These are phyloP conservation scores for Tethya wilhelma DNA, from an alignment of 37 sponge, comb jelly and placozoan genomes.

Conservation along the genomic window DNA sequence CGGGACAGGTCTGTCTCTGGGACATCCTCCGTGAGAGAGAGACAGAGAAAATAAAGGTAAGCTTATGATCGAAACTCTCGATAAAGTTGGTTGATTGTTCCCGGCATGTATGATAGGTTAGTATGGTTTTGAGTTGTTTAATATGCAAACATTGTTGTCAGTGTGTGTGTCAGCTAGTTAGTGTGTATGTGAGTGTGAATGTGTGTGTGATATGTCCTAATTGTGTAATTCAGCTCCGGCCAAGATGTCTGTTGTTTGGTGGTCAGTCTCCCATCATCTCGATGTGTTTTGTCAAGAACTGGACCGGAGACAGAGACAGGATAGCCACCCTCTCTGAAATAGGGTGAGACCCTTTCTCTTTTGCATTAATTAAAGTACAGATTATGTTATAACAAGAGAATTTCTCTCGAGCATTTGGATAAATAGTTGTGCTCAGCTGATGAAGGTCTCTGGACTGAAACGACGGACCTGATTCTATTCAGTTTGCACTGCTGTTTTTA, in stretches of 20 bases:
- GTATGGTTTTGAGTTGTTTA: neutral
- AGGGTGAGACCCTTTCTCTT: slow-evolving; percentile 39
- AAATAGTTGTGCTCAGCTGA: too few relatives aligned
- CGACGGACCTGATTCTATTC: too few relatives aligned
- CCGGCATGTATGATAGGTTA: neutral
- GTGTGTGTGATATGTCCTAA: neutral
- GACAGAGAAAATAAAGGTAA: slow-evolving; percentile 34
- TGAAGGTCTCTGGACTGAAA: too few relatives aligned
- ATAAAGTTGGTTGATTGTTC: too few relatives aligned
- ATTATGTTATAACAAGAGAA: too few relatives aligned
- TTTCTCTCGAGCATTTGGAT: too few relatives aligned
- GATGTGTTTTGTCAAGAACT: slow-evolving; percentile 69
- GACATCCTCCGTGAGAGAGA: slow-evolving; percentile 48
- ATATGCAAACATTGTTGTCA: neutral
- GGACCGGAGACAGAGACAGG: slow-evolving; percentile 60
- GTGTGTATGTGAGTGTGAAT: neutral
- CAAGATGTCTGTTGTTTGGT: slow-evolving; percentile 69
- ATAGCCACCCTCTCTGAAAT: slow-evolving; percentile 52
- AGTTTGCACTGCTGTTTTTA: too few relatives aligned
- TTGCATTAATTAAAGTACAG: neutral
- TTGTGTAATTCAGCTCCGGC: slow-evolving; percentile 35
- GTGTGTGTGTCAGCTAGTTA: neutral
- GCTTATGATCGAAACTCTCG: too few relatives aligned
- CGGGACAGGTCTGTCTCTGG: slow-evolving; percentile 89
- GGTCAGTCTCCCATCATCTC: slow-evolving; percentile 22